Conservation (phyloP, 2,797 vertebrate genomes). For the Emys orbicularis region DNA sequence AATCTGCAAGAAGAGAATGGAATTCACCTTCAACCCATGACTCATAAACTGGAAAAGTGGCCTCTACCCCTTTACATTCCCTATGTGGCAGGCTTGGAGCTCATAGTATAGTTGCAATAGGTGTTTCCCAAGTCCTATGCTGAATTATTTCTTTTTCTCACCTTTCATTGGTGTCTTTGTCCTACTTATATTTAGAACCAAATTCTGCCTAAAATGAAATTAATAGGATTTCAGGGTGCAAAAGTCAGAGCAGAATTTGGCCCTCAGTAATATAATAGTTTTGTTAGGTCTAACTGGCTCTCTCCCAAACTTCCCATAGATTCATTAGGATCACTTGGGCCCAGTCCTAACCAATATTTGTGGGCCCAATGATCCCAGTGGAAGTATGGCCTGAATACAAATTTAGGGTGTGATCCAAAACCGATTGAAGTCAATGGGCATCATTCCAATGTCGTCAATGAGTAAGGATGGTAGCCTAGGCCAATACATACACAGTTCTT, state of each 20-base stretch:
- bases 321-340: slow-evolving; percentile 10
- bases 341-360: not conserved
- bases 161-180: not conserved
- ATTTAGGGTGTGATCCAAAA: not conserved
- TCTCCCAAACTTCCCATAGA: not conserved
- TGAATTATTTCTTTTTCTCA: not conserved
- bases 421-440: not conserved
- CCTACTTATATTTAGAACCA: not conserved
- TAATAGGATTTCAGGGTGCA: not conserved
- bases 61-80: slow-evolving; percentile 4
- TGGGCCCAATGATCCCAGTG: not conserved
- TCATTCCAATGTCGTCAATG: not conserved
- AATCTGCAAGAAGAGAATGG: not conserved
- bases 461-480: not conserved
- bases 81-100: not conserved
- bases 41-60: slow-evolving; percentile 42
- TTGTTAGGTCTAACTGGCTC: not conserved
- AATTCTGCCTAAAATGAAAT: not conserved
- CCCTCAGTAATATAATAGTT: not conserved
- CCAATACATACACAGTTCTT: not conserved
- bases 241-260: not conserved
- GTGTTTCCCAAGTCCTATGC: not conserved
- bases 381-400: not conserved
- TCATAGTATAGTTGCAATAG: not conserved
- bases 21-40: not conserved